A percentile compares a stretch with the other conserved stretches of the same genome.
Conservation (phyloP, 2,113 vertebrate species). For the Apaloderma vittatum region DNA sequence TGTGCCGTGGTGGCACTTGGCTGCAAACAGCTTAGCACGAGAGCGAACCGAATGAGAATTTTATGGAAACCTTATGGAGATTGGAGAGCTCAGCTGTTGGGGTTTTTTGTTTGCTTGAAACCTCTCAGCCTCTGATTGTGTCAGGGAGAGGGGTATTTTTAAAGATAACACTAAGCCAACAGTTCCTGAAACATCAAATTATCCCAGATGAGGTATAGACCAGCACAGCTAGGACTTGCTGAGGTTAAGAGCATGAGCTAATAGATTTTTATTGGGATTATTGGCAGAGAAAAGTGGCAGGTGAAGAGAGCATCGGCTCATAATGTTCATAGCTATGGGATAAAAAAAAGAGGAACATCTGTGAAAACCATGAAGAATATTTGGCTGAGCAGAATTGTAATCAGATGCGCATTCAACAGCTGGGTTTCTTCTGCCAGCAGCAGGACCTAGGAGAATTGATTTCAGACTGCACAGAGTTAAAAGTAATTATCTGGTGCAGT, state of each 20-base stretch:
- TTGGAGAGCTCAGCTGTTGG: background rate
- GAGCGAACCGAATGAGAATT: background rate
- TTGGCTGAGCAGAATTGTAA: slow-evolving; percentile 2
- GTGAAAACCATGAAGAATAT: slow-evolving; percentile 9
- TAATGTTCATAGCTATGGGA: background rate
- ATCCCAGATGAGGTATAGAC: background rate
- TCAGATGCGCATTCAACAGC: slow-evolving; percentile 33
- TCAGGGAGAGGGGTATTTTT: background rate
- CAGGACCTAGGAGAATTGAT: slow-evolving; percentile 3
- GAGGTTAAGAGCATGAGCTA: slow-evolving; percentile 48
- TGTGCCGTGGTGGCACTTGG: background rate
- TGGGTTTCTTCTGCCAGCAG: slow-evolving; percentile 25
- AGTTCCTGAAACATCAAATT: slow-evolving; percentile 32
- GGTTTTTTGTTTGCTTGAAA: background rate
- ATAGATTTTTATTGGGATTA: slow-evolving; percentile 27
- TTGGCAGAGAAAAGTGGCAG: slow-evolving; percentile 39
- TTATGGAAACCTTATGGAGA: background rate
- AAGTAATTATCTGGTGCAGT: background rate
- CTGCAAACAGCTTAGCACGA: background rate
- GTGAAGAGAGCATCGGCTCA: slow-evolving; percentile 11
- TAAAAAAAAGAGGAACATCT: background rate
- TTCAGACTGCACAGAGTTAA: slow-evolving; percentile 51
- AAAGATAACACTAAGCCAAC: slow-evolving; percentile 26
- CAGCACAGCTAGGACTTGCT: background rate
- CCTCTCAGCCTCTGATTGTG: background rate